Evolutionary conservation across 2,113 vertebrate species (phyloP).

Genomic region (Terrapene triunguis): DNA sequence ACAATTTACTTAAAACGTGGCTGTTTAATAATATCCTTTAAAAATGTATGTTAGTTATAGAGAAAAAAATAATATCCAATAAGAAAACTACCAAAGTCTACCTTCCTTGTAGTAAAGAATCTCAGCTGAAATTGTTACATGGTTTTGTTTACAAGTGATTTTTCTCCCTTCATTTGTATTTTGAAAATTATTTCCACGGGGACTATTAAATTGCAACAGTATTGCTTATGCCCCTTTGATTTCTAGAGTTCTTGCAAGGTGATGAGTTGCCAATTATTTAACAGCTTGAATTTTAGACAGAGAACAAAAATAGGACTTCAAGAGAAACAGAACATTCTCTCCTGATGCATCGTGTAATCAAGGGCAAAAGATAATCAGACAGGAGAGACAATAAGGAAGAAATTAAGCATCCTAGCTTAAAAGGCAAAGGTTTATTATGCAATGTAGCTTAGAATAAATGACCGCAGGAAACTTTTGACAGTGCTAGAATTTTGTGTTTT

Average conservation of each 20-base stretch:
- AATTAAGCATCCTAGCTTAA: not conserved
- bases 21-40: not conserved
- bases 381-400: not conserved
- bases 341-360: not conserved
- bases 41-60: not conserved
- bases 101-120: not conserved
- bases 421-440: not conserved
- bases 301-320: not conserved
- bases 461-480: too few species aligned
- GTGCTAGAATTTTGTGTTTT: not conserved
- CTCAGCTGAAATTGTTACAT: not conserved
- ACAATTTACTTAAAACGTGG: not conserved
- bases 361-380: not conserved
- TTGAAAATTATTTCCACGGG: not conserved
- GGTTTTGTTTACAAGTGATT: not conserved
- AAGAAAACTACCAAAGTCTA: not conserved
- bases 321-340: not conserved
- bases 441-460: not conserved
- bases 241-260: not conserved
- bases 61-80: not conserved
- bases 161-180: not conserved
- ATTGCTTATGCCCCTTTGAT: slow-evolving; percentile 6
- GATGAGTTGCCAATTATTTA: not conserved
- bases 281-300: not conserved
- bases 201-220: not conserved